These are phyloP conservation scores for Silvanus unidentatus DNA, from an alignment of 2,888 invertebrate species.

Conservation along the genomic window DNA sequence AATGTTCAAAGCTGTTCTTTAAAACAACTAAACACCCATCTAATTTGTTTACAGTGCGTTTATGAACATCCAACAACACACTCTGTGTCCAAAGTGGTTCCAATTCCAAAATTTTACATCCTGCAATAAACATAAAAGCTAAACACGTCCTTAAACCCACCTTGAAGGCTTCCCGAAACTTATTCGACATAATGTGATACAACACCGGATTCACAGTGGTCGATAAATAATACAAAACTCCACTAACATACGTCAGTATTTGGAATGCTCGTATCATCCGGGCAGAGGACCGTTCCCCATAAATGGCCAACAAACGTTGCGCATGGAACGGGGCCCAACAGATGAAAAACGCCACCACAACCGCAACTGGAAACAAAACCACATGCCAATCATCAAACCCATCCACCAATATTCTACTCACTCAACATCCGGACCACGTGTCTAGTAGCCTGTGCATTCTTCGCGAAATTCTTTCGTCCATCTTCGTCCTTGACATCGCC, in stretches of 20 bases:
- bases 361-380: conserved; percentile 69
- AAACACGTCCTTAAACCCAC: too few species aligned
- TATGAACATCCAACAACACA: too few species aligned
- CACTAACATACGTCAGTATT: conserved; percentile 73
- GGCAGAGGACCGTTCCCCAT: conserved; percentile 32
- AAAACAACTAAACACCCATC: too few species aligned
- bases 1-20: too few species aligned
- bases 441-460: conserved; percentile 42
- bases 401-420: conserved; percentile 42
- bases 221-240: conserved; percentile 83
- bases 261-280: conserved; percentile 19
- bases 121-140: too few species aligned
- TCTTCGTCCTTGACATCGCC: conserved; percentile 32
- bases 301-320: conserved; percentile 78
- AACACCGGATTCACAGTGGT: conserved; percentile 88
- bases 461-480: conserved; percentile 43
- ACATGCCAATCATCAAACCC: too few species aligned
- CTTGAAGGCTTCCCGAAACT: conserved; percentile 88
- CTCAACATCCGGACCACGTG: conserved; percentile 55
- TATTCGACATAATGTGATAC: conserved; percentile 90
- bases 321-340: conserved; percentile 93
- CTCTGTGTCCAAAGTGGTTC: too few species aligned
- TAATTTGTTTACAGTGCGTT: too few species aligned
- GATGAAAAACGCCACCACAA: conserved; percentile 82
- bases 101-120: too few species aligned